These are phyloP conservation scores for Halichoerus grypus DNA, from an alignment of 2,113 vertebrate genomes.

Conservation along the genomic window DNA sequence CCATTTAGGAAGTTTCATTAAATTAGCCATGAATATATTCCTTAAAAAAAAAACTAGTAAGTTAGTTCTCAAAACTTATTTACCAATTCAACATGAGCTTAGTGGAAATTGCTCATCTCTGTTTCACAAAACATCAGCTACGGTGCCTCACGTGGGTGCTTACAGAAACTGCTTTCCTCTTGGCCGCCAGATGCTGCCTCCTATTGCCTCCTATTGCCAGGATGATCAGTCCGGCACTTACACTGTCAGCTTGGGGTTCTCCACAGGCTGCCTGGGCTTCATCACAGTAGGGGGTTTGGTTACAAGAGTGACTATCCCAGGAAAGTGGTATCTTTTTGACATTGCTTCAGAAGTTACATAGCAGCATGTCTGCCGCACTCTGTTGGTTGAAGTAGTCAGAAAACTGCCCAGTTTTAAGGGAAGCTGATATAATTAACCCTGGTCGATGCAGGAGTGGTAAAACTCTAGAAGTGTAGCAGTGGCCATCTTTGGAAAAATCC, in stretches of 20 bases:
- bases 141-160: background rate
- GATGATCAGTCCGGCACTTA: accelerated
- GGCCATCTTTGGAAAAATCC: background rate
- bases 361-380: background rate
- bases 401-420: background rate
- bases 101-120: background rate
- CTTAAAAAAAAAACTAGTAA: background rate
- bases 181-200: too few species aligned
- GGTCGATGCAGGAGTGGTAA: background rate
- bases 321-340: background rate
- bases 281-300: background rate
- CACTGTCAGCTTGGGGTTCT: background rate
- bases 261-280: background rate
- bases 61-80: background rate
- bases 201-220: background rate
- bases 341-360: background rate
- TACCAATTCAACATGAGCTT: background rate
- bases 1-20: background rate
- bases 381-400: background rate
- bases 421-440: background rate
- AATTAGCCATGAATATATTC: background rate
- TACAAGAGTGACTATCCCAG: background rate
- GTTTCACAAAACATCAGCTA: background rate
- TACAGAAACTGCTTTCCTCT: background rate
- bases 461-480: background rate